Base-by-base conservation (phyloP, 2,797 vertebrate species). In the Malurus splendens region DNA sequence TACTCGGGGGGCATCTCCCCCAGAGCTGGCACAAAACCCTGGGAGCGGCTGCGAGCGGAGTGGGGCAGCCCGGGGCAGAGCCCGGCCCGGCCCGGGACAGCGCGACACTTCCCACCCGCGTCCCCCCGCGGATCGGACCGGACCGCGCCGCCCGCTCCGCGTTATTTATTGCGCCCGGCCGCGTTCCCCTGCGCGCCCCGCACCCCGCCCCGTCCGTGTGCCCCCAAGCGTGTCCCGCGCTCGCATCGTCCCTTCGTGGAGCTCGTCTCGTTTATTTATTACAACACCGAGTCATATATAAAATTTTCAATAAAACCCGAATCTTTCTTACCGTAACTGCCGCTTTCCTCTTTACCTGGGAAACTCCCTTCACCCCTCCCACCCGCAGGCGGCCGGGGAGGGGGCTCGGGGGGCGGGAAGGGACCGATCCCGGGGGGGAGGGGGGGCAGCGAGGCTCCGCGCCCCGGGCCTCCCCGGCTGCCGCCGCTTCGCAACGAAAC, bases 201-300 rank as follows among this genome's bases (percentile, higher is more conserved):
- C 64, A 10, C 95, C 95, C 93, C 96, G 94, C 95, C 93, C 95
- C 93, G 93, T 93, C 75, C 95, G 94, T 97, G 83, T 90, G 56
- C 61, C 93, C 95, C 95, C 93, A 96, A 83, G 77, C 87, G 97
- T 98, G 96, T 97, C 97, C 96, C 95, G 96, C 96, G 94, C 92
- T 95, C 96, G 97, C 97, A 96, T 95, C 92, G 94, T 88, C 90
- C 91, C 95, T 94, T 96, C 91, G 96, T 98, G 98, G 97, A 97
- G 97, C 97, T 96, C 98, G 98, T 97, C 97, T 96, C 96, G 97
- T 98, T 99, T 99, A 99, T 99, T 99, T 99, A 99, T 99, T 99
- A 98, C 97, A 98, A 96, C 98, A 86, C 93, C 95, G 89, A 97
- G 97, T 98, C 98, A 97, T 98, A 98, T 97, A 97, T 97, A 97